Evolutionary conservation across 2,888 invertebrate genomes (phyloP).

Genomic region (Gastrophysa polygoni): DNA sequence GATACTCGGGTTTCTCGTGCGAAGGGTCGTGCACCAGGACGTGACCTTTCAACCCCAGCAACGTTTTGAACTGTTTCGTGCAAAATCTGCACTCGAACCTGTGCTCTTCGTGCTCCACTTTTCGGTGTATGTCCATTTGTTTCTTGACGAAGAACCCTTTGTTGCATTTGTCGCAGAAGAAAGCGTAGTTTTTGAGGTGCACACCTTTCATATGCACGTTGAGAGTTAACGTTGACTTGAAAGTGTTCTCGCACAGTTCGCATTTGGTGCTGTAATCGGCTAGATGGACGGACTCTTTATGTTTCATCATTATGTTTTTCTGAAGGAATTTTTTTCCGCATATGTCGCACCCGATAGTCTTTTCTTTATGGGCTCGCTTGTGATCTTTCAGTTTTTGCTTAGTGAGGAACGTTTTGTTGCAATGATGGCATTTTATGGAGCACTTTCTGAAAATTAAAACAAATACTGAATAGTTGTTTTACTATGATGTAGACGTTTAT

Average conservation of each 20-base stretch:
- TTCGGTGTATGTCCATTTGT: slow-evolving; percentile 18
- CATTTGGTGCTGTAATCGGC: slow-evolving; percentile 31
- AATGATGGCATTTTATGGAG: slow-evolving; percentile 59
- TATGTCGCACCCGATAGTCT: slow-evolving; percentile 35
- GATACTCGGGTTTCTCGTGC: neutral
- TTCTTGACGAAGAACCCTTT: slow-evolving; percentile 21
- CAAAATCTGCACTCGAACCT: slow-evolving; percentile 36
- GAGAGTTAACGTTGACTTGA: too few species aligned
- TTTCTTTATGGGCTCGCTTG: slow-evolving; percentile 30
- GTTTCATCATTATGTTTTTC: slow-evolving; percentile 18
- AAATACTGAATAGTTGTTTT: neutral
- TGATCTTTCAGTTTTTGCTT: slow-evolving; percentile 26
- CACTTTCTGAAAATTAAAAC: slow-evolving; percentile 31
- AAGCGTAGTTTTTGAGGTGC: too few species aligned
- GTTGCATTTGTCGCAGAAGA: too few species aligned
- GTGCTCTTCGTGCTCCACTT: slow-evolving; percentile 24
- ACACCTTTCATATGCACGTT: too few species aligned
- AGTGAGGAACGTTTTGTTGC: slow-evolving; percentile 56
- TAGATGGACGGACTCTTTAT: slow-evolving; percentile 25
- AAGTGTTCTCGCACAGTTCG: slow-evolving; percentile 31
- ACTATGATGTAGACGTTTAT: neutral
- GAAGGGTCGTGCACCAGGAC: too few species aligned
- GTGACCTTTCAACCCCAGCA: slow-evolving; percentile 40
- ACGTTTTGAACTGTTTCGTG: slow-evolving; percentile 40
- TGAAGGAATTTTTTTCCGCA: slow-evolving; percentile 37